Evolutionary conservation across 2,797 vertebrate genomes (phyloP), one percentile per base, ranked within the genome.

Genomic region (Falco berigora): DNA sequence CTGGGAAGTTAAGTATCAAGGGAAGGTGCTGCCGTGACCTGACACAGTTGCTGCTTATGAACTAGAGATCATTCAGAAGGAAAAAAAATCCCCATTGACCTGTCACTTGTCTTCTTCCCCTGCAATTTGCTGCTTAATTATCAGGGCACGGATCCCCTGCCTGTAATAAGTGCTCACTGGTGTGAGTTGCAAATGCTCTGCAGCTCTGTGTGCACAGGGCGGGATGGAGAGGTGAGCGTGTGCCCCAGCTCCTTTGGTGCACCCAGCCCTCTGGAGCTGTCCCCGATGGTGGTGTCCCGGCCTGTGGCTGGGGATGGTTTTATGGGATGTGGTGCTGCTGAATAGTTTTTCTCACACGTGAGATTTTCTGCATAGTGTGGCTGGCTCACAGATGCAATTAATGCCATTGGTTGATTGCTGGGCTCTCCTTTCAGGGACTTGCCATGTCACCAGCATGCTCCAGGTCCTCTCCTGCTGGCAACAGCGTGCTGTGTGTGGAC

Each of bases 171-270:
- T 73, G 40, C 74, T 81, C 44, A 24, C 9, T 6, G 42, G 21
- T 42, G 34, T 0, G 0, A 2, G 2, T 4, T 66, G 56, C 36
- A 59, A 47, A 9, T 58, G 62, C 52, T 64, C 24, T 28, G 14
- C 11, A 25, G 69, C 81, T 66, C 36, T 1, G 1, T 58, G 46
- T 36, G 36, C 2, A 0, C 24, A 5, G 69, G 34, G 24, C 38
- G 42, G 73, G 28, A 40, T 47, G 86, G 69, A 68, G 77, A 36
- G 0, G 0, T 0, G 21, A 84, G 40, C 1, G 3, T n/a, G 30
- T 23, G 9, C 19, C 30, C 44, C 11, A 4, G 68, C 61, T 77
- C 10, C 8, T 8, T 0, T 28, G 46, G 77, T 23, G 40, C 23
- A 22, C 53, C 18, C 58, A 78, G 18, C 30, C 34, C 12, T 3